phyloP scores from a whole-genome alignment of 2,113 vertebrate species.

The Sphaerodactylus townsendi region DNA sequence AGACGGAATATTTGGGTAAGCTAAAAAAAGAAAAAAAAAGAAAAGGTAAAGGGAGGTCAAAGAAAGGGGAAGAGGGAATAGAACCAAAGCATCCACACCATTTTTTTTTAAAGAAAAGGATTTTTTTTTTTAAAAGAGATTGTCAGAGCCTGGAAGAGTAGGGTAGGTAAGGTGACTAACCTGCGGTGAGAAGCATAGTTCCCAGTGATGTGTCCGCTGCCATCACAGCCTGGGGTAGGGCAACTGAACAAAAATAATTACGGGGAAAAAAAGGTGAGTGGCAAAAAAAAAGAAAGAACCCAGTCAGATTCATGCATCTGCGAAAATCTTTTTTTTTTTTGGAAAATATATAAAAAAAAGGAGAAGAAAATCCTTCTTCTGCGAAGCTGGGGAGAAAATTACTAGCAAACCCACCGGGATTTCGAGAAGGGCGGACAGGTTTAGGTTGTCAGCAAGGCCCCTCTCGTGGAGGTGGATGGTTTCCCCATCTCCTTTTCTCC shows the following conservation, averaged over 20 bases:
- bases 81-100: slow-evolving; percentile 69
- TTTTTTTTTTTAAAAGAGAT: slow-evolving; percentile 29
- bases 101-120: slow-evolving; percentile 25
- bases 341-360: slow-evolving; percentile 13
- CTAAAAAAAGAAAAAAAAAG: slow-evolving; percentile 54
- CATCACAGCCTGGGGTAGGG: slow-evolving; percentile 96
- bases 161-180: slow-evolving; percentile 73
- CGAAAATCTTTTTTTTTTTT: slow-evolving; percentile 9
- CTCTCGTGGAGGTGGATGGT: background rate
- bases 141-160: slow-evolving; percentile 16
- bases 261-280: slow-evolving; percentile 33
- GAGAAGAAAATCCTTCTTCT: slow-evolving; percentile 4
- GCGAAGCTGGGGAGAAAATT: background rate
- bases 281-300: slow-evolving; percentile 31
- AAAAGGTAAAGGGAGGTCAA: slow-evolving; percentile 43
- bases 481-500: background rate
- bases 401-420: background rate
- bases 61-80: slow-evolving; percentile 64
- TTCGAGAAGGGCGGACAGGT: background rate
- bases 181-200: slow-evolving; percentile 99
- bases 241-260: slow-evolving; percentile 82
- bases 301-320: background rate
- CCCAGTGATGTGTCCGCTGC: slow-evolving; percentile 98
- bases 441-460: background rate
- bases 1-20: slow-evolving; percentile 78